Conservation (phyloP, 2,888 invertebrate genomes). For the Drosophila putrida region DNA sequence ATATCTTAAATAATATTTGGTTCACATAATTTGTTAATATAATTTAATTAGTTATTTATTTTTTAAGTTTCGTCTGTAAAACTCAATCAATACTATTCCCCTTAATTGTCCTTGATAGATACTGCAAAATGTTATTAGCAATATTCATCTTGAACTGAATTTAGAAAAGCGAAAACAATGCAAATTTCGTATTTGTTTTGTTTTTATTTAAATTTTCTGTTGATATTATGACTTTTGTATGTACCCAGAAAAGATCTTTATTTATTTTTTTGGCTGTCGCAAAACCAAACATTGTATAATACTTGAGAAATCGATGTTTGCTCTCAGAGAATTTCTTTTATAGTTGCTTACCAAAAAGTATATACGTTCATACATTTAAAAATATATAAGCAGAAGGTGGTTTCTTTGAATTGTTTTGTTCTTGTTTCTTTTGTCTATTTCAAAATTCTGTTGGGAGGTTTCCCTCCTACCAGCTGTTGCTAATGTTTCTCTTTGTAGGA, state of each 20-base stretch:
- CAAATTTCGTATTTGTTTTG: slow-evolving; percentile 25
- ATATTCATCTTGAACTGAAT: slow-evolving; percentile 13
- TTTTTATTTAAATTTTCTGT: slow-evolving; percentile 25
- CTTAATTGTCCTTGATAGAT: slow-evolving; percentile 2
- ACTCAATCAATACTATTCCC: neutral
- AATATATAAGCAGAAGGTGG: neutral
- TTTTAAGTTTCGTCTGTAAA: no score
- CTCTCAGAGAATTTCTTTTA: slow-evolving; percentile 31
- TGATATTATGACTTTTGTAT: slow-evolving; percentile 15
- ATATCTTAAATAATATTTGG: no score
- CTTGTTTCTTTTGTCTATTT: slow-evolving; percentile 20
- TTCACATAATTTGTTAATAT: no score
- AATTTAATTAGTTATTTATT: neutral
- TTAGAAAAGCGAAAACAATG: slow-evolving; percentile 45
- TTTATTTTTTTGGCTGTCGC: slow-evolving; percentile 3
- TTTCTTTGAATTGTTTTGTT: slow-evolving; percentile 10
- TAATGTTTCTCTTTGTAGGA: neutral
- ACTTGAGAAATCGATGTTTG: slow-evolving; percentile 22
- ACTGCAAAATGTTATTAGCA: neutral
- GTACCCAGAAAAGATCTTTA: slow-evolving; percentile 6
- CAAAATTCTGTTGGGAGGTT: slow-evolving; percentile 3
- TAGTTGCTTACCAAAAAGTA: slow-evolving; percentile 49
- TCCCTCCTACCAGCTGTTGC: slow-evolving; percentile 6
- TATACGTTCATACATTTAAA: slow-evolving; percentile 6
- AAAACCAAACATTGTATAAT: slow-evolving; percentile 44